Conservation (phyloP, 2,113 vertebrate genomes). For the Aleadryas rufinucha region DNA sequence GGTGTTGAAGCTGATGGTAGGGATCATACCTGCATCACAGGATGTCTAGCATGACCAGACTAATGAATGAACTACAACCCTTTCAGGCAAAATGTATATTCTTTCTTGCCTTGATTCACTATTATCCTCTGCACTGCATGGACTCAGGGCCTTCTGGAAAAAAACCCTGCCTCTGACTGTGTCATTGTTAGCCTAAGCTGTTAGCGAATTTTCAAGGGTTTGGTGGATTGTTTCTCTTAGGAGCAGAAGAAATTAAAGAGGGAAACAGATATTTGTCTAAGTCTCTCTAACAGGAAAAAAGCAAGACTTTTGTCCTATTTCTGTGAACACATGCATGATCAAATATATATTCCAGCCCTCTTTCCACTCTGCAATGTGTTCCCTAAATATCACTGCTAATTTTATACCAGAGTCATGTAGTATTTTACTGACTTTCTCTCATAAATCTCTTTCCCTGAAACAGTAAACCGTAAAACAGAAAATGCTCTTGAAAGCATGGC, state of each 20-base stretch:
- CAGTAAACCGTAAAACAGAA: background rate
- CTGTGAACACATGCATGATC: background rate
- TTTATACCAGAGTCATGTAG: background rate
- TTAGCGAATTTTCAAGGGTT: background rate
- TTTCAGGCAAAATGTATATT: background rate
- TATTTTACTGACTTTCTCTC: background rate
- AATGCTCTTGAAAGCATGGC: background rate
- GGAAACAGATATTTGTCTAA: background rate
- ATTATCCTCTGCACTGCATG: slow-evolving; percentile 1
- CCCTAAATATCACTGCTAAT: background rate
- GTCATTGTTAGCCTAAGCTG: background rate
- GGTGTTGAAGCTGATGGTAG: background rate
- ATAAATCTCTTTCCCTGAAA: background rate
- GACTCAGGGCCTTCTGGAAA: background rate
- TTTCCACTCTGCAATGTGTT: background rate
- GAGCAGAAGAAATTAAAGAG: background rate
- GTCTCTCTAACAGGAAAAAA: background rate
- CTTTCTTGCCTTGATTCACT: slow-evolving; percentile 10
- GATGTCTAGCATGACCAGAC: background rate
- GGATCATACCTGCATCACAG: background rate
- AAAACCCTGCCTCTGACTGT: background rate
- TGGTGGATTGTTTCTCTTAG: background rate
- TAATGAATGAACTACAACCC: background rate
- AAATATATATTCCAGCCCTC: background rate
- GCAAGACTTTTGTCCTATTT: background rate